A percentile compares a stretch with the other conserved stretches of the same genome.
phyloP scores from a whole-genome alignment of 1,140 invertebrate species.

The Euborellia annulipes region DNA sequence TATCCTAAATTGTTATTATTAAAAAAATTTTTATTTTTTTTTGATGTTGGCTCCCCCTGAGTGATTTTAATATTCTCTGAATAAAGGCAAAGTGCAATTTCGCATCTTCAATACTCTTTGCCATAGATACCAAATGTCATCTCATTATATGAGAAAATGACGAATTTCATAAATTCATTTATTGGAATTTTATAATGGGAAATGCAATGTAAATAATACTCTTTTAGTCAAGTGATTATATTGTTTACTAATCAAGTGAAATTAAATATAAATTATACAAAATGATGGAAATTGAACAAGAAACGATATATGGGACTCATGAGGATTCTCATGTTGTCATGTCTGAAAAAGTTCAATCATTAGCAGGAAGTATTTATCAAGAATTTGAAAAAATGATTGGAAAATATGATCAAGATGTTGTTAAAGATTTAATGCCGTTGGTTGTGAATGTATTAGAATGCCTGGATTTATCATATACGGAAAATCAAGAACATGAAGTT shows the following conservation, averaged over 20 bases:
- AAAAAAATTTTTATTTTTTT: no score
- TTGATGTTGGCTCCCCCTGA: no score
- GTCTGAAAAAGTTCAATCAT: conserved; percentile 91
- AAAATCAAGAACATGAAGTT: conserved; percentile 95
- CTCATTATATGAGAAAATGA: no score
- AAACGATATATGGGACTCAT: conserved; percentile 67
- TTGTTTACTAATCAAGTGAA: neutral
- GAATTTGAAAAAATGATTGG: conserved; percentile 98
- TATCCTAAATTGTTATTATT: no score
- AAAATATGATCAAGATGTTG: conserved; percentile 94
- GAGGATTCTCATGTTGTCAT: conserved; percentile 77
- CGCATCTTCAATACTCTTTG: no score
- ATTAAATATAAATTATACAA: neutral
- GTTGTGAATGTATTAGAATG: conserved; percentile 96
- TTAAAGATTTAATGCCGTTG: conserved; percentile 95
- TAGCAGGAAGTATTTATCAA: conserved; percentile 95
- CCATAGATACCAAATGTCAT: no score
- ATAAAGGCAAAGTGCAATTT: no score
- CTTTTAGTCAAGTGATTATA: no score
- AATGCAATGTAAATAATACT: no score
- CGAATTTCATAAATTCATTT: no score
- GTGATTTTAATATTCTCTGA: no score
- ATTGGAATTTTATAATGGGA: no score
- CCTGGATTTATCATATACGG: conserved; percentile 87
- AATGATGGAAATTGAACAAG: conserved; percentile 32